Base-by-base conservation (phyloP, 2,797 vertebrate genomes). In the Eidolon dupreanum region DNA sequence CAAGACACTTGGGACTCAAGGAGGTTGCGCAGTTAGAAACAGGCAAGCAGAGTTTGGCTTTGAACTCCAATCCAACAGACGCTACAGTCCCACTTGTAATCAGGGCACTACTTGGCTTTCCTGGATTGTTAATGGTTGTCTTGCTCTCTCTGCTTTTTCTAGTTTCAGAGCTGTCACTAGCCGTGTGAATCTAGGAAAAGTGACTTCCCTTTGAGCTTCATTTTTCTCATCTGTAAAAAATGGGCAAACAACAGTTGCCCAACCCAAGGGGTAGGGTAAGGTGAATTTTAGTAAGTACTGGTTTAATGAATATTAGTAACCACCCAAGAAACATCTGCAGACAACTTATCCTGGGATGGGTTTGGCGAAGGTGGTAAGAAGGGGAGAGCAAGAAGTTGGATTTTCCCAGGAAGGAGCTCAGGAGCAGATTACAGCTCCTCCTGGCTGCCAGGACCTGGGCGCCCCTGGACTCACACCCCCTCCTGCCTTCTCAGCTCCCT, bases 221-320 rank as follows among this genome's bases (percentile, higher is more conserved):
- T 91, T 93, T 92, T 83, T 90, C 55, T 87, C 59, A 71, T 75
- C 59, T 77, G 49, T 89, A 61, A 95, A 95, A 88, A 92, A 43
- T 51, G 61, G 75, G 55, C 81, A 63, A 93, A 74, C 43, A 57
- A 36, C 31, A 55, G n/a, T 63, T 61, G 59, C 57, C 75, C 6
- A 41, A n/a, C 41, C 19, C 6, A 49, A 93, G 57, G 36, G 43
- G n/a, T 49, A 36, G 4, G 3, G 15, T 57, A 66, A 71, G 53
- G 46, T 87, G 84, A 75, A 57, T 79, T 90, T 90, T 90, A 86
- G 49, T 33, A 61, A 51, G 33, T 22, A 63, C 20, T 70, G n/a
- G 33, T 20, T 90, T 95, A 84, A 88, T 53, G 57, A 82, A 61
- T 71, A 53, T 36, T 53, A 65, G 71, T 53, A 28, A 59, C 38